Conservation (phyloP, 2,888 invertebrate species). For the Dexiosoma caninum region DNA sequence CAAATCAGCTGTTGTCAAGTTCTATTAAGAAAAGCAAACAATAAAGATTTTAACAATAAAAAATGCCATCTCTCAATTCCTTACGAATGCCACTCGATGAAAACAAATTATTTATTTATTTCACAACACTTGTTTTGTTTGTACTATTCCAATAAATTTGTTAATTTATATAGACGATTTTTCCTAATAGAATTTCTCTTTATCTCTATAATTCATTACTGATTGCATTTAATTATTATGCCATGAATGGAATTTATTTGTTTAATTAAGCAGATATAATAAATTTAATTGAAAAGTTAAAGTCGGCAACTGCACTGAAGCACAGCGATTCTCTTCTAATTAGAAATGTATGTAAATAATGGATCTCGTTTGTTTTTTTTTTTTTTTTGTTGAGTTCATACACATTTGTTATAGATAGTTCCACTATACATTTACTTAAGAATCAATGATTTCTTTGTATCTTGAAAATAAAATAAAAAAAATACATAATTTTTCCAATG, state of each 20-base stretch:
- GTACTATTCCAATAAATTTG: background rate
- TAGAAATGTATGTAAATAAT: background rate
- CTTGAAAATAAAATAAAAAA: too few relatives aligned
- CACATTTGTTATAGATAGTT: too few relatives aligned
- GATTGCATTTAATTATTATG: background rate
- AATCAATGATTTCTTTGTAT: too few relatives aligned
- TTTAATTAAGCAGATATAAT: conserved; percentile 3
- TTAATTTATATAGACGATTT: background rate
- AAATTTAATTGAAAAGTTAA: conserved; percentile 8
- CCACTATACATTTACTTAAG: too few relatives aligned
- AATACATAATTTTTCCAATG: too few relatives aligned
- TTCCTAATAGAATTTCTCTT: conserved; percentile 6
- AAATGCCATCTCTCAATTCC: background rate
- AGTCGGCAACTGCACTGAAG: background rate
- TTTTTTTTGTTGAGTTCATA: too few relatives aligned
- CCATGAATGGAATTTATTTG: conserved; percentile 33
- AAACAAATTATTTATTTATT: background rate
- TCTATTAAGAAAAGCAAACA: too few relatives aligned
- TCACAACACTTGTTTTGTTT: background rate
- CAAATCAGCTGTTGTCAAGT: too few relatives aligned
- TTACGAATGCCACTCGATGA: background rate
- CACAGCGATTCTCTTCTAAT: background rate
- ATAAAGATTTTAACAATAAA: too few relatives aligned
- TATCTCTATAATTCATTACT: conserved; percentile 2
- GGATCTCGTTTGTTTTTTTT: background rate